Base-by-base conservation (phyloP, 2,888 invertebrate genomes). In the Sphinx pinastri region DNA sequence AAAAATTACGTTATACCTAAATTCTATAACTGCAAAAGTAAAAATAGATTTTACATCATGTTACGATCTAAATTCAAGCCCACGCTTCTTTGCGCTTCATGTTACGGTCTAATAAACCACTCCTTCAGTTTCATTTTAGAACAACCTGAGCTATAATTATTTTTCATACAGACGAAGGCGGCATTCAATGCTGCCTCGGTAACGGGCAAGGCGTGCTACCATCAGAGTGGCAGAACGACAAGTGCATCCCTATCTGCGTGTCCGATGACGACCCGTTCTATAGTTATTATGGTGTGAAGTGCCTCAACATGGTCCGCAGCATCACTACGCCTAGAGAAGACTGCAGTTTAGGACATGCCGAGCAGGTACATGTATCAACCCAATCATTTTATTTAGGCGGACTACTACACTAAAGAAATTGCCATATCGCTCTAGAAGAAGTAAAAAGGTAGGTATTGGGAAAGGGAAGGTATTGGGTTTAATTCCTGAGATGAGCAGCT, bases 231-330 rank as follows among this genome's bases (percentile, higher is more conserved):
- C 84, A 85, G 74, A 95, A 96, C 80, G 95, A 95, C 71, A 95
- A 95, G 54, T 96, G 96, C 74, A 92, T 95, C 57, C 95, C 95
- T 0, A 95, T 96, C 74, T 85, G 84, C 14, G 93, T 96, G 10
- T 92, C 95, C 0, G 87, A 90, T 0, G 88, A 93, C 59, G 96
- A 96, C 77, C 87, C 90, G 0, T 95, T 95, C 78, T 95, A 95
- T 79, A 78, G 87, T 7, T 76, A 86, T n/a, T 82, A 92, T 69
- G 92, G 93, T 0, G 87, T 95, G 71, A 88, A 86, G 14, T 96
- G 96, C 77, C 90, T 96, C 75, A 95, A 95, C 82, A 95, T 95
- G 73, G 95, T 96, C 0, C 88, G 96, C 69, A 95, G 95, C 57
- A 90, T 95, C 77, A 95, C 95, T 0, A 92, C 94, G 0, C 94